phyloP scores from a whole-genome alignment of 2,797 vertebrate genomes.

The Rhinichthys osculus region DNA sequence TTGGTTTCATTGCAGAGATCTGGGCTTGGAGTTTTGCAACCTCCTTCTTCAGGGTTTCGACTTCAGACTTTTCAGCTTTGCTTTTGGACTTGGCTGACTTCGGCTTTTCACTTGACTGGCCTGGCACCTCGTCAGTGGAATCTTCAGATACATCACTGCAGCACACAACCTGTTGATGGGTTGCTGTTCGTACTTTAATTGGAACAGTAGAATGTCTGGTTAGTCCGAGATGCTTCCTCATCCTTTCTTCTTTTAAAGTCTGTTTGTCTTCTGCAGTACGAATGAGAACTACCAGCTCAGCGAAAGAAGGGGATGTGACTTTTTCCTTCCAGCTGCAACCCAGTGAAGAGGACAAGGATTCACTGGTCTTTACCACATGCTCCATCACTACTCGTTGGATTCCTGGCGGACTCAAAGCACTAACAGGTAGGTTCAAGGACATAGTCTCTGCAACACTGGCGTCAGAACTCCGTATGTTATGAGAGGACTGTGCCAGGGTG shows the following conservation, averaged over 20 bases:
- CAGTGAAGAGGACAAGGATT: background rate
- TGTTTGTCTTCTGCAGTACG: background rate
- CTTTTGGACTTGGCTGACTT: background rate
- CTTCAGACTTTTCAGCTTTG: background rate
- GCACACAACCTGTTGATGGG: background rate
- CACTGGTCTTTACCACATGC: constrained; percentile 25
- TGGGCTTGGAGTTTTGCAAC: background rate
- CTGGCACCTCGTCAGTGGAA: background rate
- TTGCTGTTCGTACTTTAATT: background rate
- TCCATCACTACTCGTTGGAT: constrained; percentile 28
- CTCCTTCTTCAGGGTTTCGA: background rate
- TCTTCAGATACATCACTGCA: background rate
- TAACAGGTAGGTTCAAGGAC: background rate
- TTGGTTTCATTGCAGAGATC: background rate
- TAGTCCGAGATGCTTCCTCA: background rate
- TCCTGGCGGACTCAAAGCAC: constrained; percentile 22
- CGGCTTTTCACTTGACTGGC: background rate
- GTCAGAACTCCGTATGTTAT: background rate
- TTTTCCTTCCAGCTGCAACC: background rate
- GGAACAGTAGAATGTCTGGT: background rate
- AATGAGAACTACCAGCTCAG: background rate
- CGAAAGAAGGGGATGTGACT: background rate
- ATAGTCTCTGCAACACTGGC: background rate
- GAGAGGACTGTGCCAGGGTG: too few species aligned
- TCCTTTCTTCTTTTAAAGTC: background rate